Evolutionary conservation across 1,140 invertebrate species (phyloP).

Genomic region (Hyles euphorbiae): DNA sequence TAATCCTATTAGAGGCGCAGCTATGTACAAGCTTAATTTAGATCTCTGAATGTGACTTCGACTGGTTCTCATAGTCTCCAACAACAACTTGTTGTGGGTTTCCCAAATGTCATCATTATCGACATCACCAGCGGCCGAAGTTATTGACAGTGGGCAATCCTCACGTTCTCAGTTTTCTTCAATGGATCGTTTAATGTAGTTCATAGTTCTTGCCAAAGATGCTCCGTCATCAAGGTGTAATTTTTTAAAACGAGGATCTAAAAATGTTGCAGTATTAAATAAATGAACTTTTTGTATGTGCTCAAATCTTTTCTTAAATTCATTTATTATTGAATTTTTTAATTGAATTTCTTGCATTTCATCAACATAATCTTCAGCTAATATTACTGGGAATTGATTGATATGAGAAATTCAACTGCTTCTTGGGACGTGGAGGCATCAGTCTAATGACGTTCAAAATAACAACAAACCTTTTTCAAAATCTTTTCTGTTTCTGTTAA

Average conservation of each 20-base stretch:
- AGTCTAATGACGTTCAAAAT: too few relatives aligned
- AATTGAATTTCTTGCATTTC: constrained; percentile 1
- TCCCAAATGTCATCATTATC: constrained; percentile 23
- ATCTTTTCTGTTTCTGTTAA: too few relatives aligned
- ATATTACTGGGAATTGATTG: too few relatives aligned
- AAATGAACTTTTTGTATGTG: constrained; percentile 32
- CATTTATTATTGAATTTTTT: constrained; percentile 24
- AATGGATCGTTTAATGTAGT: neutral
- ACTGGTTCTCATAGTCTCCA: constrained; percentile 21
- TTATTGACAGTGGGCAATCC: constrained; percentile 20
- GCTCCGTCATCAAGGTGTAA: constrained; percentile 24
- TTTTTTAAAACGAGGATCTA: constrained; percentile 32
- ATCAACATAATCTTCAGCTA: too few relatives aligned
- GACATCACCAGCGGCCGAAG: constrained; percentile 18
- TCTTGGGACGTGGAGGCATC: too few relatives aligned
- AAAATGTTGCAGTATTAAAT: constrained; percentile 26
- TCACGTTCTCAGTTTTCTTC: constrained; percentile 22
- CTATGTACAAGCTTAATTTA: constrained; percentile 5
- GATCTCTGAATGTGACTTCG: constrained; percentile 14
- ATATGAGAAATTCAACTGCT: too few relatives aligned
- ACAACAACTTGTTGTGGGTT: constrained; percentile 22
- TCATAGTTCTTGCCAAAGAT: constrained; percentile 29
- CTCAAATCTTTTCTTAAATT: constrained; percentile 35
- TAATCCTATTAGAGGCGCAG: constrained; percentile 1
- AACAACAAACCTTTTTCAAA: too few relatives aligned